These are phyloP conservation scores for Drosophila persimilis DNA, from an alignment of 1,140 invertebrate genomes.

Conservation along the genomic window DNA sequence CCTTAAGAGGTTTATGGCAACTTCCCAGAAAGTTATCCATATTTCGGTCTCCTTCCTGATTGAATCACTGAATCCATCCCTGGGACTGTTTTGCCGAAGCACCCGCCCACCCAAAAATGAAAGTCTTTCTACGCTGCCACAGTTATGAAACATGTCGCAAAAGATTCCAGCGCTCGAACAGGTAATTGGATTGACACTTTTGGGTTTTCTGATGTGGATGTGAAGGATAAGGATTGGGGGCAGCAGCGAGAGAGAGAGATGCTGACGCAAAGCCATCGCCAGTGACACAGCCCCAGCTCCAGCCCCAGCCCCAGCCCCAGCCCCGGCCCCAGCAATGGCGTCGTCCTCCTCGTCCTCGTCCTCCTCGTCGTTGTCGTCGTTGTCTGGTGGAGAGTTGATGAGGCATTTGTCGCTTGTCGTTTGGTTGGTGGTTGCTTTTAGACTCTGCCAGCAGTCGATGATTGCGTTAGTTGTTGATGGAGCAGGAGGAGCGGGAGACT, in stretches of 20 bases:
- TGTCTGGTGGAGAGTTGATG: conserved; percentile 64
- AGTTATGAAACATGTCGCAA: conserved; percentile 82
- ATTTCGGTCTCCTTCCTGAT: neutral
- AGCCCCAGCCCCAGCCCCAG: neutral
- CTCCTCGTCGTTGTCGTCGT: neutral
- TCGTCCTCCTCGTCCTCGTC: conserved; percentile 18
- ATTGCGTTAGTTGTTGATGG: conserved; percentile 78
- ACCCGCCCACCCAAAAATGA: conserved; percentile 37
- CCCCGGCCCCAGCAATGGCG: conserved; percentile 30
- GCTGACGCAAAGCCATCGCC: conserved; percentile 19
- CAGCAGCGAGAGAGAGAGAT: neutral
- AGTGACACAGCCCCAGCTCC: neutral
- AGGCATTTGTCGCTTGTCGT: conserved; percentile 64
- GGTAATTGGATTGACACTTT: conserved; percentile 82
- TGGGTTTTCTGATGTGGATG: conserved; percentile 66
- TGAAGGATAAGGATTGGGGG: conserved; percentile 32
- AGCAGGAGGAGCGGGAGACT: neutral
- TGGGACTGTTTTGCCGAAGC: conserved; percentile 9
- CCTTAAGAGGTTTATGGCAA: neutral
- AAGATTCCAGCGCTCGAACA: conserved; percentile 80
- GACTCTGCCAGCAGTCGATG: conserved; percentile 59
- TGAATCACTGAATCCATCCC: conserved; percentile 13
- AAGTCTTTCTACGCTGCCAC: conserved; percentile 55
- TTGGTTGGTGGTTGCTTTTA: conserved; percentile 66
- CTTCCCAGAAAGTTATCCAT: conserved; percentile 7